Evolutionary conservation across 2,113 vertebrate genomes (phyloP).

Genomic region (Macheiramphus alcinus): DNA sequence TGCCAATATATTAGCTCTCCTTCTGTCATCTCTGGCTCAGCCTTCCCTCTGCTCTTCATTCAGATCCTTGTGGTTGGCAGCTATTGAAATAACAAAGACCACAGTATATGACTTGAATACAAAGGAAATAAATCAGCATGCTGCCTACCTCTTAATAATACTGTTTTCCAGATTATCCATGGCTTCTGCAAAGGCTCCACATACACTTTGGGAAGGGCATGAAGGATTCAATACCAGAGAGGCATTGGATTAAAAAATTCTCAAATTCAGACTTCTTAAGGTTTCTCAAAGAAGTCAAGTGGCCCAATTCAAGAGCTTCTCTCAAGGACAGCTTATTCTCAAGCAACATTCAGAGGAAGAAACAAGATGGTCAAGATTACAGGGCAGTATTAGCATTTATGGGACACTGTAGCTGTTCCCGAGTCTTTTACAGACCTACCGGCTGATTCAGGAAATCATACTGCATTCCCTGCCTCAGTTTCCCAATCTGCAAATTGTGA

Average conservation of each 20-base stretch:
- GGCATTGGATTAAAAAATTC: not conserved
- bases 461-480: not conserved
- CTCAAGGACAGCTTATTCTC: not conserved
- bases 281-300: not conserved
- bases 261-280: not conserved
- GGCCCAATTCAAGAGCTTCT: not conserved
- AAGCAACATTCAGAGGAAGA: not conserved
- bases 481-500: not conserved
- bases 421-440: not conserved
- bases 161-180: not conserved
- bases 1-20: not conserved
- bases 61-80: slow-evolving; percentile 8
- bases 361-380: not conserved
- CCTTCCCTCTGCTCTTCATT: not conserved
- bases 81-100: slow-evolving; percentile 10
- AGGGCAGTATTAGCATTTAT: not conserved
- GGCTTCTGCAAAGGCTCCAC: not conserved
- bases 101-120: not conserved
- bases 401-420: not conserved
- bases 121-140: not conserved
- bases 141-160: not conserved
- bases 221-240: not conserved
- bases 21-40: slow-evolving; percentile 24
- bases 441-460: not conserved
- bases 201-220: not conserved